These are phyloP conservation scores for Rattus norvegicus DNA, from an alignment of 2,113 vertebrate genomes.

Conservation along the genomic window DNA sequence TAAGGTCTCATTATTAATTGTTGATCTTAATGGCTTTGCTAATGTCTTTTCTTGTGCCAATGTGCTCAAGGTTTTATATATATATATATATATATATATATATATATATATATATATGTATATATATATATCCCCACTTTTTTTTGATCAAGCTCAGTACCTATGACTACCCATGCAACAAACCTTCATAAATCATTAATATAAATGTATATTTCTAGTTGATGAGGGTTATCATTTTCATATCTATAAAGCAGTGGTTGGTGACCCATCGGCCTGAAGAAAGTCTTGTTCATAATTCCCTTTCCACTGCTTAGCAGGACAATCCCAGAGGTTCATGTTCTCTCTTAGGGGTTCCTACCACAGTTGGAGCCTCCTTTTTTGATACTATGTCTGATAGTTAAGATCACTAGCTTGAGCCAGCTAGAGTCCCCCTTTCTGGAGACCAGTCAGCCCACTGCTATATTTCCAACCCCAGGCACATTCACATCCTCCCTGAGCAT, in stretches of 20 bases:
- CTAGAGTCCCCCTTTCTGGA: neutral
- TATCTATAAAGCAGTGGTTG: no score
- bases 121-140: neutral
- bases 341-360: neutral
- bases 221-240: neutral
- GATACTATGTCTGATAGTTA: no score
- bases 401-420: neutral
- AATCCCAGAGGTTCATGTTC: neutral
- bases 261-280: neutral
- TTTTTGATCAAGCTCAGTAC: neutral
- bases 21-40: neutral
- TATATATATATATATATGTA: no score
- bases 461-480: neutral
- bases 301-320: neutral
- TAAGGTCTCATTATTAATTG: neutral
- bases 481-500: no score
- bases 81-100: no score
- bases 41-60: neutral
- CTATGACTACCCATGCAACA: neutral
- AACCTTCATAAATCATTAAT: neutral
- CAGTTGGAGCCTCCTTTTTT: neutral
- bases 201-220: neutral
- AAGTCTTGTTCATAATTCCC: rapidly evolving
- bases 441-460: neutral
- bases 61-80: neutral